Evolutionary conservation across 2,797 vertebrate species (phyloP), one percentile per base, ranked within the genome.

Genomic region (Manis pentadactyla): DNA sequence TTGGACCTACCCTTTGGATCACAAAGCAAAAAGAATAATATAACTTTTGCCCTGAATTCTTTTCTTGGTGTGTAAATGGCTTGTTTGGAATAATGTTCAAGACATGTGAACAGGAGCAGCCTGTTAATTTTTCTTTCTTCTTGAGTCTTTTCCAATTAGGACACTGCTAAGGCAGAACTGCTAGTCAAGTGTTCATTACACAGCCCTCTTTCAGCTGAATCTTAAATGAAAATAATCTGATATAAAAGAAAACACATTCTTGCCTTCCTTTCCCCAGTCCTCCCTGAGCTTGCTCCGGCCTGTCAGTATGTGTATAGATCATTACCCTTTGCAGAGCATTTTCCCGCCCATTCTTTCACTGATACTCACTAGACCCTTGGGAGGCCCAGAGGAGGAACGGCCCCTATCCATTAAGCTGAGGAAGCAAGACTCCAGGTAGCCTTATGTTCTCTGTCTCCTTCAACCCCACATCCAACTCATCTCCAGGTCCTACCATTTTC

Each of bases 101-200:
- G 87, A 93, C 74, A 82, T 87, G 93, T 71, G 68, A 86, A 88
- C 69, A 95, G 88, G 89, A 87, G 46, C 31, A 57, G 84, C 53
- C 94, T 93, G 87, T 79, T 84, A 57, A 83, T 90, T 92, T 95
- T 92, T 94, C 88, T 84, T 96, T 96, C 89, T 94, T 92, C 86
- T 85, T 96, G 96, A 95, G 59, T 90, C 68, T 88, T 95, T 96
- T 96, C 97, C 96, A 96, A 83, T 90, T 87, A 96, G 93, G 93
- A 94, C 37, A 51, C 71, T 0, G 14, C 55, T 46, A 90, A 90
- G 59, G 75, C 74, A 78, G 51, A 93, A 78, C 63, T 68, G 53
- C 75, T 34, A 9, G 53, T 75, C 90, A 49, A 90, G 93, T 37
- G 77, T 91, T 95, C 69, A 29, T 88, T 71, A 73, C 71, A 78